Percentiles rank a stretch among this genome's conserved stretches.
Conservation (phyloP, 2,888 invertebrate genomes). For the Pseudolycoriella hygida region DNA sequence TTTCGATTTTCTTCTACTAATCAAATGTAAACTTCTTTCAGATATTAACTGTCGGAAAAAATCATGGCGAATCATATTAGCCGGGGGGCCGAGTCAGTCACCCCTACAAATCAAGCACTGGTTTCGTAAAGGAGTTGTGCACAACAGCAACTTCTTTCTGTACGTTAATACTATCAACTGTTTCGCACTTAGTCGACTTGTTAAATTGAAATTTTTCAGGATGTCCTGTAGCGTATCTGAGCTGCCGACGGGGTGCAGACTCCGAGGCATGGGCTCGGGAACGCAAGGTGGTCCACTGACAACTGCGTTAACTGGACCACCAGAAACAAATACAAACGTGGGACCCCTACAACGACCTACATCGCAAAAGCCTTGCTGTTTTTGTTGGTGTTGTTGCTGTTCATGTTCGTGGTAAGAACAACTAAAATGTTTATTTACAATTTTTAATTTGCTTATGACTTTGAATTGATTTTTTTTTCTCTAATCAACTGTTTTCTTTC, state of each 20-base stretch:
- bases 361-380: constrained; percentile 41
- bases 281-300: constrained; percentile 22
- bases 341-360: constrained; percentile 26
- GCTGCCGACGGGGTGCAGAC: constrained; percentile 29
- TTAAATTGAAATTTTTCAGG: constrained; percentile 18
- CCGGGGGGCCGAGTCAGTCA: constrained; percentile 10
- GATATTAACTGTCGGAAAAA: background rate
- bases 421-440: too few species aligned
- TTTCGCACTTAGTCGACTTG: background rate
- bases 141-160: background rate
- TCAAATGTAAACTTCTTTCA: background rate
- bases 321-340: constrained; percentile 20
- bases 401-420: constrained; percentile 45
- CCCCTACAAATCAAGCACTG: constrained; percentile 9
- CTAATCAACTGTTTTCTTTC: too few species aligned
- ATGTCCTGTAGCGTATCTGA: constrained; percentile 42
- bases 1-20: too few species aligned
- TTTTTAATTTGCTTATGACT: too few species aligned
- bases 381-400: constrained; percentile 54
- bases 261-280: constrained; percentile 29
- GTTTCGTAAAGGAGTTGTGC: constrained; percentile 9
- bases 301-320: constrained; percentile 20
- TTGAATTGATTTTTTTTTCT: too few species aligned
- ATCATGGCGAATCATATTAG: constrained; percentile 12
- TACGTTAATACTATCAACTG: background rate